Conservation (phyloP, 2,797 vertebrate species). For the Graptemys geographica region DNA sequence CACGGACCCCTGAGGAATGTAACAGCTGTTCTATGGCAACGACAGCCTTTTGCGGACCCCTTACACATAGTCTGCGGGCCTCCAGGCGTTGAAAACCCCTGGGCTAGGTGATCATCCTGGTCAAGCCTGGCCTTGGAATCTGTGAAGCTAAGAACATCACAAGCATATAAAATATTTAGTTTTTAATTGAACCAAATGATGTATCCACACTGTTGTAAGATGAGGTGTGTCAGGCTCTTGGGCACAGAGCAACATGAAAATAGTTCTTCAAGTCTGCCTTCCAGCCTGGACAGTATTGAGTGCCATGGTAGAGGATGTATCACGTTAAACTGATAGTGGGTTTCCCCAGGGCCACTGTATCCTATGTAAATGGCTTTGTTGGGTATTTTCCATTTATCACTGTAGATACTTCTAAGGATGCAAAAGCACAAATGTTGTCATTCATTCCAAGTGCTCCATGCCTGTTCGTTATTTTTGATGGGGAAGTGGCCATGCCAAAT, state of each 20-base stretch:
- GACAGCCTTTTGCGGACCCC: neutral
- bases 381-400: neutral
- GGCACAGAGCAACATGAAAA: neutral
- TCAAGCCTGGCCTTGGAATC: neutral
- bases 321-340: neutral
- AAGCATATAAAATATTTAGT: neutral
- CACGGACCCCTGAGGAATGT: neutral
- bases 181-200: neutral
- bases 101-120: neutral
- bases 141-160: neutral
- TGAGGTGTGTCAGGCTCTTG: neutral
- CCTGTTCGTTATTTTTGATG: neutral
- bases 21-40: neutral
- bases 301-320: neutral
- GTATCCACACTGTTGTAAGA: neutral
- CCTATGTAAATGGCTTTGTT: neutral
- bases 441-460: neutral
- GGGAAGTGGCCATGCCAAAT: neutral
- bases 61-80: neutral
- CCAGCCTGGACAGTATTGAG: neutral
- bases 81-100: neutral
- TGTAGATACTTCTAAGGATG: neutral
- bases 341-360: neutral
- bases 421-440: neutral
- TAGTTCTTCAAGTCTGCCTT: neutral